phyloP scores from a whole-genome alignment of 2,888 invertebrate genomes.

The Hypselothyrea guttata region DNA sequence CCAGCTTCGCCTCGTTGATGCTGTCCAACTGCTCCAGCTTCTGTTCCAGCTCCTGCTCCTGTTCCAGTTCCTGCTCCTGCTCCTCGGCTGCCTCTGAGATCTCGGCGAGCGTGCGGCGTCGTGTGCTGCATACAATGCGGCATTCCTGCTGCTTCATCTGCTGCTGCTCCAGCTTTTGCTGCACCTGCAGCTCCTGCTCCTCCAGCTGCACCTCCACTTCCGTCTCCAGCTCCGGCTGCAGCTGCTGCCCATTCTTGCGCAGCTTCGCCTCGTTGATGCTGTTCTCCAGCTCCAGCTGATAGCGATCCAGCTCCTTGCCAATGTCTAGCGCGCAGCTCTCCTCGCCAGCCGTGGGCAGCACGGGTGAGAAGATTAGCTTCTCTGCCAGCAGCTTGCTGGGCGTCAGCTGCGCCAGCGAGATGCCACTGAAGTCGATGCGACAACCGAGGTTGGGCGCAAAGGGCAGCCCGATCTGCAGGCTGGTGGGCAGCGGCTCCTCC shows the following conservation, averaged over 20 bases:
- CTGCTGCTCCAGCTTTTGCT: conserved; percentile 12
- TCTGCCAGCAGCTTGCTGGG: conserved; percentile 80
- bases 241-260: conserved; percentile 55
- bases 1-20: too few relatives aligned
- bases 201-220: conserved; percentile 26
- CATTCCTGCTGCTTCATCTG: conserved; percentile 37
- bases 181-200: conserved; percentile 1
- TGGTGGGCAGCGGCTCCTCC: conserved; percentile 55
- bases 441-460: conserved; percentile 80
- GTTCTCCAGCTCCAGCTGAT: conserved; percentile 82
- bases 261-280: conserved; percentile 82
- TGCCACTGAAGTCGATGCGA: conserved; percentile 80
- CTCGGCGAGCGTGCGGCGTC: conserved; percentile 52
- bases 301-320: conserved; percentile 81
- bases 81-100: conserved; percentile 61
- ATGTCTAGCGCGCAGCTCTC: conserved; percentile 80
- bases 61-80: conserved; percentile 1
- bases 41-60: background rate
- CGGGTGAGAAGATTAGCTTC: conserved; percentile 80
- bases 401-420: conserved; percentile 74
- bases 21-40: too few relatives aligned
- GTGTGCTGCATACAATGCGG: conserved; percentile 48
- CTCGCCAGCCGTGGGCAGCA: conserved; percentile 56
- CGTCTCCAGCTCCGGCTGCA: conserved; percentile 27
- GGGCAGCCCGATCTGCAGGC: conserved; percentile 78